A percentile compares a stretch with the other conserved stretches of the same genome.
phyloP scores from a whole-genome alignment of 2,888 invertebrate species.

The Calameuta pallipes region DNA sequence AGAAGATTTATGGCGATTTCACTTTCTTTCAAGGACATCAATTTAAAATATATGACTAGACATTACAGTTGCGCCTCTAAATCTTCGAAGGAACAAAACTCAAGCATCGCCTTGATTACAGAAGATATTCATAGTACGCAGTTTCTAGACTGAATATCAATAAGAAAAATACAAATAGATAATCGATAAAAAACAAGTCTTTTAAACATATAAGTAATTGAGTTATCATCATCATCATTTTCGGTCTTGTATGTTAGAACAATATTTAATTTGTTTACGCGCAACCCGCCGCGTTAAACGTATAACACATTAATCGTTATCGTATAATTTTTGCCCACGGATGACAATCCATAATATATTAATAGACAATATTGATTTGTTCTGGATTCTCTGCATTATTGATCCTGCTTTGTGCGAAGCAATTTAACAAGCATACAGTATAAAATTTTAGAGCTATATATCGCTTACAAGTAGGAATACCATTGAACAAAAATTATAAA shows the following conservation, averaged over 20 bases:
- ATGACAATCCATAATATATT: not conserved
- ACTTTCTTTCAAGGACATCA: slow-evolving; percentile 27
- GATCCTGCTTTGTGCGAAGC: slow-evolving; percentile 12
- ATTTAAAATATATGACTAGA: slow-evolving; percentile 48
- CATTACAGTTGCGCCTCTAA: slow-evolving; percentile 37
- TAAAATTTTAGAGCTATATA: not conserved
- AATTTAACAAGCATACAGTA: slow-evolving; percentile 1
- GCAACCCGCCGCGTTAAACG: not conserved
- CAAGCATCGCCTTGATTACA: not conserved
- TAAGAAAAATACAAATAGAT: not conserved
- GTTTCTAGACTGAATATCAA: not conserved
- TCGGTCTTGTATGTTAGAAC: not conserved
- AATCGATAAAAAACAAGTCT: not conserved
- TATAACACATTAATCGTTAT: not conserved
- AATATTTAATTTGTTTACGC: not conserved
- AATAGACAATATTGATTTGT: not conserved
- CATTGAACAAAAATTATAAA: not conserved
- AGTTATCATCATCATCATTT: not conserved
- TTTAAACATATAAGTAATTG: not conserved
- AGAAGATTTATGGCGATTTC: not conserved
- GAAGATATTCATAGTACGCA: not conserved
- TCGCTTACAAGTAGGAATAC: slow-evolving; percentile 1
- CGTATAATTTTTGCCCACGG: not conserved
- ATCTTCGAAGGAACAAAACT: slow-evolving; percentile 5
- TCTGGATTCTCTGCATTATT: not conserved